phyloP scores from a whole-genome alignment of 2,888 invertebrate genomes.

The Cetonia aurata region DNA sequence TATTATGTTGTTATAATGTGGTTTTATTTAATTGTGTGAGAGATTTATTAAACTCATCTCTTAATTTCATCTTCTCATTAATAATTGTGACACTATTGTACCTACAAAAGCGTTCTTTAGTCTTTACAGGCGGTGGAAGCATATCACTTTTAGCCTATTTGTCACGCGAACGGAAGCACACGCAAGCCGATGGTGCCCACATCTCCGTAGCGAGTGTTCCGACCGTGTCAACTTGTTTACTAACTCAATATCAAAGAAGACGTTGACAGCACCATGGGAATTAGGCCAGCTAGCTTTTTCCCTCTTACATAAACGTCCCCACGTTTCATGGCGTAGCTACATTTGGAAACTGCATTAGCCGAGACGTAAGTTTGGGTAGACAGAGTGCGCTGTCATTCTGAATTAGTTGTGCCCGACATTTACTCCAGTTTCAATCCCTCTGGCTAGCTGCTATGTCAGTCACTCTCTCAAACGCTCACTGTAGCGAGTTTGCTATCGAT shows the following conservation, averaged over 20 bases:
- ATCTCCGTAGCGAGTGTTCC: background rate
- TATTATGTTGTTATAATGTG: too few relatives aligned
- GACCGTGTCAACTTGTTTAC: background rate
- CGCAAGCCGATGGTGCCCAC: background rate
- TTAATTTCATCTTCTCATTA: too few relatives aligned
- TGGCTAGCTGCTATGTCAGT: constrained; percentile 1
- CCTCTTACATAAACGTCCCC: background rate
- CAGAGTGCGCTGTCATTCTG: constrained; percentile 4
- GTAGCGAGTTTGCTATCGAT: constrained; percentile 9
- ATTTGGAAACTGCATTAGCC: constrained; percentile 2
- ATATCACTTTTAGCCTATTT: background rate
- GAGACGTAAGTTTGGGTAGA: background rate
- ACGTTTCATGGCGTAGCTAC: background rate
- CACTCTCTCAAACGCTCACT: background rate
- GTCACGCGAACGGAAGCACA: background rate
- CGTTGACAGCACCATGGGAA: background rate
- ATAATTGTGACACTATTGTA: too few relatives aligned
- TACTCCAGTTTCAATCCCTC: constrained; percentile 7
- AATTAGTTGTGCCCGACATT: constrained; percentile 2
- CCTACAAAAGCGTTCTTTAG: too few relatives aligned
- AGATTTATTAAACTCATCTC: too few relatives aligned
- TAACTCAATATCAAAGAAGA: constrained; percentile 6
- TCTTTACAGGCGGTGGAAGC: too few relatives aligned
- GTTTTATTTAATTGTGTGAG: too few relatives aligned
- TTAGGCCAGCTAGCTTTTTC: background rate